A percentile compares a stretch with the other conserved stretches of the same genome.
phyloP scores from a whole-genome alignment of 2,113 vertebrate genomes.

The Mirza zaza region DNA sequence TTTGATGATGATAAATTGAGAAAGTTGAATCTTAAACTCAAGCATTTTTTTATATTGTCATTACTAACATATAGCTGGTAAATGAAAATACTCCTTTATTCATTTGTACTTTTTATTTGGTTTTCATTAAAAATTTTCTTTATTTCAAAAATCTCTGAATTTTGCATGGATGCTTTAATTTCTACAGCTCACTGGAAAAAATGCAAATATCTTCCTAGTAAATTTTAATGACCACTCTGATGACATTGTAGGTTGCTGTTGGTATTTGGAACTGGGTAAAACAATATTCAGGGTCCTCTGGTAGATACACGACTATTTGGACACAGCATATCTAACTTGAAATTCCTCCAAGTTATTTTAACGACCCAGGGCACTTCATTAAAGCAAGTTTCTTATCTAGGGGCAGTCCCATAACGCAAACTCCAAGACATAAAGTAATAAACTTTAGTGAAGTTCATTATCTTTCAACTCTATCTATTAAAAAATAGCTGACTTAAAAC shows the following conservation, averaged over 20 bases:
- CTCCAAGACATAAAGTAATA: background rate
- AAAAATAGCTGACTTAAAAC: background rate
- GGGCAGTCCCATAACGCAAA: no score
- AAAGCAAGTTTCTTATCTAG: background rate
- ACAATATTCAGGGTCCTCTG: no score
- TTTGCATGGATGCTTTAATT: background rate
- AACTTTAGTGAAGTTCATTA: background rate
- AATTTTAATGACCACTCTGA: background rate
- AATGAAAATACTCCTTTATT: background rate
- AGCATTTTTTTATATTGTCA: background rate
- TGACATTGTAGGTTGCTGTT: rapidly evolving
- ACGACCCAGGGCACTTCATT: background rate
- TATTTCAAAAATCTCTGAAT: background rate
- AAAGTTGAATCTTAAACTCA: background rate
- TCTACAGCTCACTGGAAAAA: background rate
- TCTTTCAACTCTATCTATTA: background rate
- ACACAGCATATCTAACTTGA: background rate
- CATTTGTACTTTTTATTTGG: background rate
- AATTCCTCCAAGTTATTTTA: background rate
- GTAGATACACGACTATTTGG: background rate
- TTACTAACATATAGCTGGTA: background rate
- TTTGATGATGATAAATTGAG: background rate
- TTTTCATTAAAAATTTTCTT: background rate
- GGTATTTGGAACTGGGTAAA: background rate
- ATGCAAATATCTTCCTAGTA: background rate